Evolutionary conservation across 2,113 vertebrate genomes (phyloP).

Genomic region (Mirounga angustirostris): DNA sequence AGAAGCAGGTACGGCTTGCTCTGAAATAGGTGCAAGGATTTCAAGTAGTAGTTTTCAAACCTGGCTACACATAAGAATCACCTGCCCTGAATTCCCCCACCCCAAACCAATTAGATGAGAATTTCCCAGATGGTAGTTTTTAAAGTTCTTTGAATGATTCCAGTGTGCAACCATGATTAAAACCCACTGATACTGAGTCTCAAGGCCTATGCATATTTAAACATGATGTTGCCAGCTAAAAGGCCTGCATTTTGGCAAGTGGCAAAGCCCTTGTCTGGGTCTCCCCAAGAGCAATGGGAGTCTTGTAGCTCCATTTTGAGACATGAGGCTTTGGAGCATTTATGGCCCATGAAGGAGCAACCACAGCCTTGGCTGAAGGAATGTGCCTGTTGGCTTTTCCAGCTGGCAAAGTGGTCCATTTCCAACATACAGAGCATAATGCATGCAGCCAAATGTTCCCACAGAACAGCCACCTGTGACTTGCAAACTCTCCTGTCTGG

Average conservation of each 20-base stretch:
- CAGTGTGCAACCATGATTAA: not conserved
- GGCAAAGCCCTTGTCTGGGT: constrained; percentile 77
- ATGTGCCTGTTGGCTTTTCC: constrained; percentile 82
- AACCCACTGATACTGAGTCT: not conserved
- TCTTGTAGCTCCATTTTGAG: constrained; percentile 78
- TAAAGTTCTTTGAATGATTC: constrained; percentile 17
- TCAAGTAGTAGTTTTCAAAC: constrained; percentile 55
- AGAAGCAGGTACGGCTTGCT: constrained; percentile 74
- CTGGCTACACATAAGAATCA: not conserved
- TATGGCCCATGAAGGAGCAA: constrained; percentile 84
- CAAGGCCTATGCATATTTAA: constrained; percentile 61
- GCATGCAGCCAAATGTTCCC: constrained; percentile 47
- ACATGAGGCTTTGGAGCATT: constrained; percentile 64
- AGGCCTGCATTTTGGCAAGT: constrained; percentile 60
- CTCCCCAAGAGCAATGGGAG: constrained; percentile 63
- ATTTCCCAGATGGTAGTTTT: not conserved
- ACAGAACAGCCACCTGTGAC: constrained; percentile 50
- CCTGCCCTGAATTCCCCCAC: not conserved
- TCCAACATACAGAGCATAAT: constrained; percentile 21
- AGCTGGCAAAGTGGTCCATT: constrained; percentile 83
- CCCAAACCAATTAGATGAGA: not conserved
- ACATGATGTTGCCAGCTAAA: constrained; percentile 75
- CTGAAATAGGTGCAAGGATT: constrained; percentile 74
- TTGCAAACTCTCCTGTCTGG: not conserved
- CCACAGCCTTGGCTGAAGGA: constrained; percentile 71